Evolutionary conservation across 2,797 vertebrate genomes (phyloP).

Genomic region (Danio aesculapii): DNA sequence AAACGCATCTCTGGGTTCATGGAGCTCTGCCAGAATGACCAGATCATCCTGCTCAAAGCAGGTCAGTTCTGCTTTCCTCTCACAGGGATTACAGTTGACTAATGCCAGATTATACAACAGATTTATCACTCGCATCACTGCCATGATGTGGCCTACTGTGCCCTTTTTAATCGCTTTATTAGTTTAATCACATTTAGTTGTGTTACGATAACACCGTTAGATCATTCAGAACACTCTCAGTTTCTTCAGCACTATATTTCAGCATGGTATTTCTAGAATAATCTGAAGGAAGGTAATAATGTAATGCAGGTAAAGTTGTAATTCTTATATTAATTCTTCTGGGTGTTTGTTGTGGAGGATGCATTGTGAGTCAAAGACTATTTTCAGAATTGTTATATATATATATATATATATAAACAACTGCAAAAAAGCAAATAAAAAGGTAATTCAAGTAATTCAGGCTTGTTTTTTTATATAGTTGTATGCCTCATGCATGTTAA

Average conservation of each 20-base stretch:
- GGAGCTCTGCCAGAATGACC: constrained; percentile 95
- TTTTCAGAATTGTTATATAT: too few relatives aligned
- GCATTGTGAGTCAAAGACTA: not conserved
- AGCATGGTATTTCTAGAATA: not conserved
- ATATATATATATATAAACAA: too few relatives aligned
- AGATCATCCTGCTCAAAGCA: constrained; percentile 94
- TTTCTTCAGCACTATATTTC: not conserved
- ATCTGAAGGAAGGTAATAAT: not conserved
- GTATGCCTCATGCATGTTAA: too few relatives aligned
- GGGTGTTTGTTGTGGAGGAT: not conserved
- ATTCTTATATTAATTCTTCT: not conserved
- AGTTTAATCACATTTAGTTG: not conserved
- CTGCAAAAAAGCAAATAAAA: too few relatives aligned
- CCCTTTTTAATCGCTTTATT: not conserved
- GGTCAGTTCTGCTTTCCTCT: constrained; percentile 76
- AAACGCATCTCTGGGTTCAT: constrained; percentile 92
- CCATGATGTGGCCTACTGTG: not conserved
- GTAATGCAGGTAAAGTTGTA: not conserved
- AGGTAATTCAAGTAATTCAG: too few relatives aligned
- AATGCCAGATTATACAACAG: constrained; percentile 34
- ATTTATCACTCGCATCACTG: constrained; percentile 6
- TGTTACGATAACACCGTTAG: not conserved
- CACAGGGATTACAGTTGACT: not conserved
- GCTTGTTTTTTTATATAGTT: too few relatives aligned
- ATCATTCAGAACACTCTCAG: not conserved